Evolutionary conservation across 2,797 vertebrate genomes (phyloP).

Genomic region (Menidia menidia): DNA sequence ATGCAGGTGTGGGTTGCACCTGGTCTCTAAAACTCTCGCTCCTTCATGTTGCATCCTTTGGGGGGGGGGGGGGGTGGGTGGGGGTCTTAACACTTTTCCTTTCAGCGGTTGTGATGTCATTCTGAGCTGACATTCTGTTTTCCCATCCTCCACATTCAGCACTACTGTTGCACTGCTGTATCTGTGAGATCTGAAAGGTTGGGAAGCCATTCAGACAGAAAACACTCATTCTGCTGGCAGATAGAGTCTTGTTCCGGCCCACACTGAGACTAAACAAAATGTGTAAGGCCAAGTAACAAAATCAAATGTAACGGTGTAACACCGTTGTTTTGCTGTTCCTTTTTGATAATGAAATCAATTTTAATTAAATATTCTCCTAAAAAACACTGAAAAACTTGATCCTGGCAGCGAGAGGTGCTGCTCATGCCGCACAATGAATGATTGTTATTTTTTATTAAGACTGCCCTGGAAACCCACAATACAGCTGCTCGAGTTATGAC

Average conservation of each 20-base stretch:
- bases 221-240: slow-evolving; percentile 47
- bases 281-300: slow-evolving; percentile 49
- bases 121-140: slow-evolving; percentile 22
- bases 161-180: slow-evolving; percentile 35
- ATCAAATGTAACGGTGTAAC: slow-evolving; percentile 53
- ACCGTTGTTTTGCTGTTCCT: slow-evolving; percentile 47
- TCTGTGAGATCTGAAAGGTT: slow-evolving; percentile 59
- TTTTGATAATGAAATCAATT: slow-evolving; percentile 37
- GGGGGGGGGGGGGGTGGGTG: slow-evolving; percentile 26
- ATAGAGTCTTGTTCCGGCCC: slow-evolving; percentile 39
- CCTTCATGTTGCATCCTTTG: slow-evolving; percentile 29
- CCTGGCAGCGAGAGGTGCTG: slow-evolving; percentile 19
- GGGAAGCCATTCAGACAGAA: slow-evolving; percentile 40
- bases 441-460: slow-evolving; percentile 51
- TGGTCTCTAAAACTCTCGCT: slow-evolving; percentile 64
- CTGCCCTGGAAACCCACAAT: slow-evolving; percentile 36
- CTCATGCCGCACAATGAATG: slow-evolving; percentile 31
- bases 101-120: slow-evolving; percentile 55
- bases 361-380: no score
- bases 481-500: slow-evolving; percentile 36
- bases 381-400: slow-evolving; percentile 13
- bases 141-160: slow-evolving; percentile 40
- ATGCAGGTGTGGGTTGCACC: slow-evolving; percentile 82
- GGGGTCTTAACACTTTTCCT: slow-evolving; percentile 57
- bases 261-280: slow-evolving; percentile 51